phyloP scores from a whole-genome alignment of 2,888 invertebrate genomes.

The Ypsolopha scabrella region DNA sequence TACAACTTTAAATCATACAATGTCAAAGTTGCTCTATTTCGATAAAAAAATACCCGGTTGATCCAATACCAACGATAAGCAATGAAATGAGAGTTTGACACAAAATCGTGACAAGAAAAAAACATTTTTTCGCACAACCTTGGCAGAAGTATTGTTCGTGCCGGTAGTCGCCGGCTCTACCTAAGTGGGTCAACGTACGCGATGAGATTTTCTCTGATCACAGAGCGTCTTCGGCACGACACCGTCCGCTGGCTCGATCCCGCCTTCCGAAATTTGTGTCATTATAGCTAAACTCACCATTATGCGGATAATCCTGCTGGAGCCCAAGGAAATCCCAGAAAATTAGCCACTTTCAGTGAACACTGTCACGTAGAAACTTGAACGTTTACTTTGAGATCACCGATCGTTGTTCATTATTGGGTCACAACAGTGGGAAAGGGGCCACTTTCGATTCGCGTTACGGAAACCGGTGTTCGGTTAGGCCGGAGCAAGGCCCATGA shows the following conservation, averaged over 20 bases:
- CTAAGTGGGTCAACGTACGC: slow-evolving; percentile 43
- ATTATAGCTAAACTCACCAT: slow-evolving; percentile 34
- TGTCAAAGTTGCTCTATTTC: background rate
- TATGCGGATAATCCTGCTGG: slow-evolving; percentile 22
- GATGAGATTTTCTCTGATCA: slow-evolving; percentile 29
- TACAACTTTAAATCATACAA: too few species aligned
- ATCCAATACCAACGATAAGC: background rate
- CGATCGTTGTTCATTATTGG: slow-evolving; percentile 41
- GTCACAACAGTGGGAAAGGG: slow-evolving; percentile 38
- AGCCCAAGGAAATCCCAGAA: slow-evolving; percentile 33
- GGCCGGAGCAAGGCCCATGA: slow-evolving; percentile 33
- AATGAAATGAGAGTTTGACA: background rate
- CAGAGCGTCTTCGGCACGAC: background rate
- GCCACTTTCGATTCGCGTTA: slow-evolving; percentile 39
- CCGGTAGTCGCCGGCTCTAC: slow-evolving; percentile 20
- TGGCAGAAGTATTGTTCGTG: slow-evolving; percentile 20
- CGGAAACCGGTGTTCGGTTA: slow-evolving; percentile 25
- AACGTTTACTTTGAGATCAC: slow-evolving; percentile 24
- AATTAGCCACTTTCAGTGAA: slow-evolving; percentile 37
- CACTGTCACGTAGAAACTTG: slow-evolving; percentile 41
- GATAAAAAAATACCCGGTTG: background rate
- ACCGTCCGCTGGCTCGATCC: background rate
- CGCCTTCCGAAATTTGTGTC: background rate
- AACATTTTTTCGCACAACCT: slow-evolving; percentile 4
- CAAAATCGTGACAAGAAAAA: background rate